Evolutionary conservation across 2,113 vertebrate genomes (phyloP), one percentile per base, ranked within the genome.

Genomic region (Phalacrocorax brasilianus): DNA sequence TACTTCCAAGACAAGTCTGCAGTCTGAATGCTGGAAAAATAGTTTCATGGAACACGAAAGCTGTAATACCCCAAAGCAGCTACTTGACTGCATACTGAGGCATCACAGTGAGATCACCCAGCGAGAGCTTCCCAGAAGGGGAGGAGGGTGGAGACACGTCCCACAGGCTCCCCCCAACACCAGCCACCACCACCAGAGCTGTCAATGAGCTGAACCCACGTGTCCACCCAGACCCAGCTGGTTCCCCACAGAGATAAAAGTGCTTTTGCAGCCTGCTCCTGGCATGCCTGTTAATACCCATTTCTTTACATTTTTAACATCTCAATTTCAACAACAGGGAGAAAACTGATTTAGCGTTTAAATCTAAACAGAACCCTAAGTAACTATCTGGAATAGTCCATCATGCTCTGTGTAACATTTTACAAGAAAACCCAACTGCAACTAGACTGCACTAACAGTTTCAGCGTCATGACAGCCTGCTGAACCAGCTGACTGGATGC

Each of bases 371-470:
- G 49, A 80, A 30, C 9, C 26, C 28, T 35, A 33, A 55, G 30
- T 62, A 67, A 44, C 45, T 59, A 8, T 1, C 13, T 4, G 14
- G 10, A 63, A 38, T 5, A 67, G 66, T 26, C 30, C 30, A 7
- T 8, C 42, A 89, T 3, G 9, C 56, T 50, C 47, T 22, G 5
- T 5, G 6, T 19, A 65, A 35, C 9, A 4, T 30, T 53, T 78
- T 30, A 59, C 38, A n/a, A 22, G 26, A 56, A 89, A 67, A 26
- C 28, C 47, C 77, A 67, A 1, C 16, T 40, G 42, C 0, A 3
- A 47, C 47, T 8, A 4, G 33, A n/a, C 7, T 0, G 0, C 1
- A 0, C 45, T 7, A 67, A 27, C 47, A 59, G 19, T 5, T 68
- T 11, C 56, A 63, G 56, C 8, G 2, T 3, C 59, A 61, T 4